Evolutionary conservation across 1,140 invertebrate genomes (phyloP).

Genomic region (Ptiloglossa arizonensis): DNA sequence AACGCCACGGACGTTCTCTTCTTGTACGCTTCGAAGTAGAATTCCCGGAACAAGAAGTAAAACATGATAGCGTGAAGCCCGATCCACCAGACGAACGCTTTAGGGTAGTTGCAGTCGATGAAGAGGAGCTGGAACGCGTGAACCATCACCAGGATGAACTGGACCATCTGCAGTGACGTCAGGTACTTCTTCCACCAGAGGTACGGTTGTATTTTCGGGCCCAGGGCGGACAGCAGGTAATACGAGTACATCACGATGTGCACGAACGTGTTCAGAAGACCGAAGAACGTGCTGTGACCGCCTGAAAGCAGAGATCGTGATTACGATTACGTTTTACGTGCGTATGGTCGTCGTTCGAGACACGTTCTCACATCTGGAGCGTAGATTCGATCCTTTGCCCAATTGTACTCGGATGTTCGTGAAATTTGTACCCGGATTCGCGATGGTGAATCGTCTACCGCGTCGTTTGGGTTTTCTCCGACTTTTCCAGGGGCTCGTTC

Average conservation of each 20-base stretch:
- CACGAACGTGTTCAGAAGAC: constrained; percentile 93
- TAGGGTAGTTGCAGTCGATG: constrained; percentile 93
- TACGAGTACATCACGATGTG: constrained; percentile 96
- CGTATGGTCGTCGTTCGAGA: too few species aligned
- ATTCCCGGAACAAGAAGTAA: constrained; percentile 89
- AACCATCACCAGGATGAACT: constrained; percentile 90
- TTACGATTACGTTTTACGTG: too few species aligned
- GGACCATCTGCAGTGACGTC: constrained; percentile 92
- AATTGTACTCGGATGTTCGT: too few species aligned
- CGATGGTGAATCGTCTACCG: too few species aligned
- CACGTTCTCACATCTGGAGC: too few species aligned
- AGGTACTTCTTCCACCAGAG: constrained; percentile 98
- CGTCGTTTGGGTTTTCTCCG: too few species aligned
- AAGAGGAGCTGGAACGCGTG: constrained; percentile 93
- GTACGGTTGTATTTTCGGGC: constrained; percentile 91
- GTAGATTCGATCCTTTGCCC: too few species aligned
- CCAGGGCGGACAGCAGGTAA: constrained; percentile 93
- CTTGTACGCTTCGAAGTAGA: constrained; percentile 88
- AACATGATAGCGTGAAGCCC: constrained; percentile 90
- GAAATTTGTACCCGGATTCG: too few species aligned
- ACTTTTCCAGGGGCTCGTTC: too few species aligned
- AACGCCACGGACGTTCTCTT: constrained; percentile 60
- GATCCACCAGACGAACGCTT: constrained; percentile 87
- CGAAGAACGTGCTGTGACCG: constrained; percentile 91
- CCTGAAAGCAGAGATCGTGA: constrained; percentile 79